Evolutionary conservation across 2,113 vertebrate genomes (phyloP).

Genomic region (Serinus canaria): DNA sequence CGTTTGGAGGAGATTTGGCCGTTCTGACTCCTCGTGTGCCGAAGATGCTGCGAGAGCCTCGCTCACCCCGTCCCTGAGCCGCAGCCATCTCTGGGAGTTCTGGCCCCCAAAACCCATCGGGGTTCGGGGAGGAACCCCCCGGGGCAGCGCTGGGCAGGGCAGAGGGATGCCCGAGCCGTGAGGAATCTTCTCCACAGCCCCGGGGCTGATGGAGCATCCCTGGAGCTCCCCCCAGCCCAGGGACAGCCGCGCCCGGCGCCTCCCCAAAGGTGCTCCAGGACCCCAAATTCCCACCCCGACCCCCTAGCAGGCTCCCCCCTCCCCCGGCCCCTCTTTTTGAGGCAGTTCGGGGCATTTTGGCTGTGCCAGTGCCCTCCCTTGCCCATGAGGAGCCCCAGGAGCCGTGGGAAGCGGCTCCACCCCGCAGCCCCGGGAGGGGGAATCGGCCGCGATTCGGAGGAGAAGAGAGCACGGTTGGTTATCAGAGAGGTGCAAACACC

Average conservation of each 20-base stretch:
- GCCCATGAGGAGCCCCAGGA: background rate
- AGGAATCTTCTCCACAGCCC: background rate
- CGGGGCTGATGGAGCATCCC: background rate
- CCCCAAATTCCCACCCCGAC: background rate
- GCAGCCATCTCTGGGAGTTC: no score
- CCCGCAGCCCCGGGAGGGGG: background rate
- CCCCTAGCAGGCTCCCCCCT: accelerated
- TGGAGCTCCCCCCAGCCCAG: accelerated
- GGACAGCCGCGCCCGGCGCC: background rate
- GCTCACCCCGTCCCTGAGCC: no score
- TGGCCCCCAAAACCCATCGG: no score
- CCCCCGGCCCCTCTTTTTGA: accelerated
- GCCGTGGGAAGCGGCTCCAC: accelerated
- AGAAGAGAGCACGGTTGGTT: background rate
- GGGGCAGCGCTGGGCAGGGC: no score
- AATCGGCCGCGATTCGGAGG: background rate
- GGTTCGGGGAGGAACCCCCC: no score
- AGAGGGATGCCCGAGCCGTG: no score
- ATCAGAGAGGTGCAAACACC: background rate
- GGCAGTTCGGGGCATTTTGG: background rate
- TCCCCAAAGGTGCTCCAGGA: background rate
- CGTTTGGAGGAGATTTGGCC: background rate
- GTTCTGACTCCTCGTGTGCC: background rate
- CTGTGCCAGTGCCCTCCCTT: accelerated
- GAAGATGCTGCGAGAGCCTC: background rate